Evolutionary conservation across 2,797 vertebrate genomes (phyloP).

Genomic region (Pangasius macronema): DNA sequence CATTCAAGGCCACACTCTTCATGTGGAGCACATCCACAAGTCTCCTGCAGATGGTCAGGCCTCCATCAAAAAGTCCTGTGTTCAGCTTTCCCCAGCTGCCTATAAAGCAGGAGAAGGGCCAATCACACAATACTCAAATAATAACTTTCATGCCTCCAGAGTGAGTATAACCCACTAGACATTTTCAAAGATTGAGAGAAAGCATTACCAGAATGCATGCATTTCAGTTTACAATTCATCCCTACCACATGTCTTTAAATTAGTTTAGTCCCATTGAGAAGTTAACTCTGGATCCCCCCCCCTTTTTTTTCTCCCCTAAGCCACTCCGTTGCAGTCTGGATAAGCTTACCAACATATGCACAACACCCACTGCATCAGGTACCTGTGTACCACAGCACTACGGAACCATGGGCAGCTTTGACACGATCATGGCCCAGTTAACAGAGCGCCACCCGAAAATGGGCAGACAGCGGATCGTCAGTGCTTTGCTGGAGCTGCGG

Average conservation of each 20-base stretch:
- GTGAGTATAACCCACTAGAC: slow-evolving; percentile 43
- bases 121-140: background rate
- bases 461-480: slow-evolving; percentile 58
- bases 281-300: background rate
- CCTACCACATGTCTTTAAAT: background rate
- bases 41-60: background rate
- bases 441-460: slow-evolving; percentile 60
- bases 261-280: background rate
- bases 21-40: slow-evolving; percentile 57
- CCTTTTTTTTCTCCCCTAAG: background rate
- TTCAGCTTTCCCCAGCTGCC: slow-evolving; percentile 21
- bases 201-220: background rate
- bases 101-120: background rate
- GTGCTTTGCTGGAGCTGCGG: slow-evolving; percentile 65
- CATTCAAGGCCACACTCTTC: slow-evolving; percentile 52
- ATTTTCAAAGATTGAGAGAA: background rate
- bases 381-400: slow-evolving; percentile 65
- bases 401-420: slow-evolving; percentile 67
- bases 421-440: slow-evolving; percentile 67
- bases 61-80: slow-evolving; percentile 22
- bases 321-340: slow-evolving; percentile 43
- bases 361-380: slow-evolving; percentile 57
- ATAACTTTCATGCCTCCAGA: background rate
- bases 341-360: slow-evolving; percentile 51
- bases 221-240: background rate